Evolutionary conservation across 2,888 invertebrate genomes (phyloP), one percentile per base, ranked within the genome.

Genomic region (Cyclophora punctaria): DNA sequence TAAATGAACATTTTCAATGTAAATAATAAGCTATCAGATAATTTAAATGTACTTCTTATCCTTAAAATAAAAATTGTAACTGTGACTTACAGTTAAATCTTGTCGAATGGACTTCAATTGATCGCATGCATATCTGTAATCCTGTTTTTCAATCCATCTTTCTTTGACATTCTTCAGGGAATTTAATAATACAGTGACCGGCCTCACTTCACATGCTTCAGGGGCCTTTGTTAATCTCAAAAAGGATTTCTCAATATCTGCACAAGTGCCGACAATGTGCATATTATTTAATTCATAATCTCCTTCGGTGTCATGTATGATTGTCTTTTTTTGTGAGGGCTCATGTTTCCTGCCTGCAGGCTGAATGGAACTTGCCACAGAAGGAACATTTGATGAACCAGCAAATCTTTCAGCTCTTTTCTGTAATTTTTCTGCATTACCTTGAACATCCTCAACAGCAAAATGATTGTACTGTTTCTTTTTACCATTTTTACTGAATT

Each of bases 41-140:
- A 3, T 3, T 20, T 46, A 41, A 35, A 46, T 34, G 41, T 37
- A 34, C 35, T 7, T 34, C 40, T 20, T 7, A 46, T 40, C 7
- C 6, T 7, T 34, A n/a, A 49, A 35, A 50, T 20, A 20, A 20
- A 20, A 20, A 20, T 20, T 37, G 37, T 37, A 47, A 44, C n/a
- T 7, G 45, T 48, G 44, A 43, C 92, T 91, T 83, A 98, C 99
- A 57, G 99, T 99, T 67, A 99, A 91, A 91, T 99, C 99, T 89
- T 99, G 99, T 65, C 99, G 90, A 63, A 99, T 98, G 5, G 98
- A 98, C 85, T 99, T 99, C 52, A 99, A 90, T 85, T 99, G 99
- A 90, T 99, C 98, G 89, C 98, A 99, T 54, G 97, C 95, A 90
- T 98, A 99, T 83, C 93, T 93, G 84, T 99, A 99, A 87, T 99